Conservation (phyloP, 2,113 vertebrate genomes). For the Eulacestoma nigropectus region DNA sequence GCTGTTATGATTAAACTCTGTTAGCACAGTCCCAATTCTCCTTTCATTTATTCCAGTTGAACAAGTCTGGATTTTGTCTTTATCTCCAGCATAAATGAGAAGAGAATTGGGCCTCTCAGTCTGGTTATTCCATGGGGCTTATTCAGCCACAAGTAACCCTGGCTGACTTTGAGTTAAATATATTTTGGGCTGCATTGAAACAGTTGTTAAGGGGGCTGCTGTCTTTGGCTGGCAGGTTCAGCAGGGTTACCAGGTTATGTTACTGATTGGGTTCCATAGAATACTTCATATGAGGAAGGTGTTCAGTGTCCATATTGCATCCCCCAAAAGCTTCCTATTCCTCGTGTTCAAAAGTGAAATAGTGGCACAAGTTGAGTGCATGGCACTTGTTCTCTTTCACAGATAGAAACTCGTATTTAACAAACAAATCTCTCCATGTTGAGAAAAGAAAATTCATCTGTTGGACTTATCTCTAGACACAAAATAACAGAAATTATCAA, state of each 20-base stretch:
- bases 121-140: background rate
- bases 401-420: background rate
- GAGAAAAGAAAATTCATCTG: background rate
- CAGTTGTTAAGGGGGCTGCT: background rate
- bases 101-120: background rate
- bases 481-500: background rate
- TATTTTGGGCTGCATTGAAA: background rate
- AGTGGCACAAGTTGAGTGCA: background rate
- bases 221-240: background rate
- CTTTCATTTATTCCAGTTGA: constrained; percentile 21
- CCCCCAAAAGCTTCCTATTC: background rate
- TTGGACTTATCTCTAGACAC: background rate
- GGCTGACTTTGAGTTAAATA: background rate
- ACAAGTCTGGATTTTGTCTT: constrained; percentile 3
- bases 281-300: background rate
- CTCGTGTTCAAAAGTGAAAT: background rate
- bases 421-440: background rate
- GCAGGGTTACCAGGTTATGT: background rate
- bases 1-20: constrained; percentile 14
- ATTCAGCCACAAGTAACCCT: background rate
- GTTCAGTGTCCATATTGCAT: background rate
- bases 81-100: background rate
- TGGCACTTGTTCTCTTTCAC: background rate
- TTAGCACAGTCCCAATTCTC: constrained; percentile 10
- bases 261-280: background rate